These are phyloP conservation scores for Prunella strophiata DNA, from an alignment of 2,797 vertebrate species.

Conservation along the genomic window DNA sequence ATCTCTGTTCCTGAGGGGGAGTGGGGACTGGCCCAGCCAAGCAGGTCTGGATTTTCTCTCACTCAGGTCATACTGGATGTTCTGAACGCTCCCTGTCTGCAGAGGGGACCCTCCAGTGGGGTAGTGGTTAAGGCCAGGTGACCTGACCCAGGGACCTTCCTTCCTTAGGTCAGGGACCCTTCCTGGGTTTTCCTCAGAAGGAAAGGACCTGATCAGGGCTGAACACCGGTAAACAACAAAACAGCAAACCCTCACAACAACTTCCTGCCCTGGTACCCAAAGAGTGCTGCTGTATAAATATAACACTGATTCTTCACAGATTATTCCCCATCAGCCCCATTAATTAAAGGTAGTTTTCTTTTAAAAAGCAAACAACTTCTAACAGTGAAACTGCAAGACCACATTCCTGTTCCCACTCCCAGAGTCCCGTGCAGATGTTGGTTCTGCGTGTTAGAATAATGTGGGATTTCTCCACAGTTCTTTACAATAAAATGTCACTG, in stretches of 20 bases:
- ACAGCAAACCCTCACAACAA: neutral
- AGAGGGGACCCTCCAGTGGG: no score
- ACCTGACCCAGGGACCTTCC: neutral
- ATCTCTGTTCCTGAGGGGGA: neutral
- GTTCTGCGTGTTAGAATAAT: neutral
- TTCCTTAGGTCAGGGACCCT: neutral
- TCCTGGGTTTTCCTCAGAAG: neutral
- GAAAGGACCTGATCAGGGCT: neutral
- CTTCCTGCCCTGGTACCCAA: neutral
- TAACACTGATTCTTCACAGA: neutral
- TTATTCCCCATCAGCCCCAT: neutral
- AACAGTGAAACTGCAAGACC: neutral
- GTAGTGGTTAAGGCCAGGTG: neutral
- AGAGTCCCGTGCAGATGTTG: rapidly evolving
- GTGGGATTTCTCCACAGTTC: neutral
- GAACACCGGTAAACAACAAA: neutral
- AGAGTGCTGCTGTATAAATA: neutral
- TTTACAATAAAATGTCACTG: neutral
- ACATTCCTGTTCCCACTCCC: neutral
- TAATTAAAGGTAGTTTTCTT: neutral
- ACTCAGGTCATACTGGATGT: neutral
- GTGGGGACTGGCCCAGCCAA: neutral
- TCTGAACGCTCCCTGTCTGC: neutral
- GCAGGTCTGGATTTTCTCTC: neutral
- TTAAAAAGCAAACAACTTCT: neutral